Base-by-base conservation (phyloP, 1,140 invertebrate species). In the Oppia nitens region DNA sequence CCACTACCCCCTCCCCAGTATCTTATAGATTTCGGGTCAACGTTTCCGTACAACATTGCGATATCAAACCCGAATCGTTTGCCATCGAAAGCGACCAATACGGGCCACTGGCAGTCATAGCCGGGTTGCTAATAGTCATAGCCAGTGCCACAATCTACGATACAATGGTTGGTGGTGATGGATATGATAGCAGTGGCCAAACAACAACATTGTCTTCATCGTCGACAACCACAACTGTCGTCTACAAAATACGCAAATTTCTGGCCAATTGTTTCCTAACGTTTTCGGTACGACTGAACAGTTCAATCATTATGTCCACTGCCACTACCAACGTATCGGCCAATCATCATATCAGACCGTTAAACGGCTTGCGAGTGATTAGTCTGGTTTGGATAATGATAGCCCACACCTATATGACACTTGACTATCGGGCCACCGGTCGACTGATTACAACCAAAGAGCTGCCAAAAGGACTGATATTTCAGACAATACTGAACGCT, bases 341-440 rank as follows among this genome's bases (percentile, higher is more conserved):
- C 20, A 20, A 50, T 25, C 6, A 6, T 9, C 6, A 6, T 9
- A 49, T 56, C 29, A 47, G 23, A 20, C 21, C 24, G 9, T 23
- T 56, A 17, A 12, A 56, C 23, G 55, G 55, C 3, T 6, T 56
- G 24, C 3, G 29, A 23, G 55, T 56, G 14, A 17, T 56, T 12
- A 50, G 55, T 24, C 32, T 56, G 9, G 17, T 25, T 47, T 56
- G 55, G 55, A 32, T 56, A 6, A 56, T 56, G 11, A 47, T 56
- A 6, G 55, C 55, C 3, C 24, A 56, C 40, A 21, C 55, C 3
- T 56, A 56, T 49, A 9, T 56, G 3, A 56, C 55, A 3, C 40
- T 56, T 4, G 55, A 56, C 40, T 29, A 14, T n/a, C 9, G 45
- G 11, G 55, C 55, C 45, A 49, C 45, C 6, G 29, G 29, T 9